A percentile compares a stretch with the other conserved stretches of the same genome.
Evolutionary conservation across 2,888 invertebrate species (phyloP).

Genomic region (Troides helena): DNA sequence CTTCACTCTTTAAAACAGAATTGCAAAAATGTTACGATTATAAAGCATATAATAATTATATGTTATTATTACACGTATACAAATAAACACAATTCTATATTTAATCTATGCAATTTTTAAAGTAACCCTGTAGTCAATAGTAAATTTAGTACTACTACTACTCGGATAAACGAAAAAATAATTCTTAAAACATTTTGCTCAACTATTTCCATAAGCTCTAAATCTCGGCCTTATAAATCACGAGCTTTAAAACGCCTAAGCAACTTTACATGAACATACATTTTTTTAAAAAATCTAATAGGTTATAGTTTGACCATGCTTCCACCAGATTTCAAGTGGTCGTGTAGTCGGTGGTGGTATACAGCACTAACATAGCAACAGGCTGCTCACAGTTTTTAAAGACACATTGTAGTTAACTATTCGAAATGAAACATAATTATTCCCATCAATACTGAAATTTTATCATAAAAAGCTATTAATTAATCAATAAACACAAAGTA

Average conservation of each 20-base stretch:
- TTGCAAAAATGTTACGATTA: neutral
- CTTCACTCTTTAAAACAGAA: constrained; percentile 5
- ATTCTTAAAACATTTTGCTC: neutral
- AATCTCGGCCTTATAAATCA: neutral
- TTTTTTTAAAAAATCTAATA: no score
- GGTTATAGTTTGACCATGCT: no score
- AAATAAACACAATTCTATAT: constrained; percentile 3
- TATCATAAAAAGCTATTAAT: neutral
- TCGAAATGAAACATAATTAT: neutral
- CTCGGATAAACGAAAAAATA: neutral
- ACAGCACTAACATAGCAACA: no score
- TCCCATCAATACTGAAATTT: neutral
- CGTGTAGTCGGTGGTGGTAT: no score
- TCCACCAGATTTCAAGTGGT: no score
- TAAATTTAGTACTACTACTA: constrained; percentile 1
- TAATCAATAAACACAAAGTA: no score
- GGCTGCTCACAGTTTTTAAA: no score
- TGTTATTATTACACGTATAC: neutral
- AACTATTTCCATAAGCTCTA: neutral
- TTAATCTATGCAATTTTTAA: constrained; percentile 4
- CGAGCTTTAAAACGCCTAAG: neutral
- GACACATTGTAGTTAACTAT: neutral
- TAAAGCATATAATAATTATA: constrained; percentile 8
- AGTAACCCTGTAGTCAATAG: constrained; percentile 22
- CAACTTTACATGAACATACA: neutral